Conservation (phyloP, 2,797 vertebrate genomes). For the Crenuchus spilurus region DNA sequence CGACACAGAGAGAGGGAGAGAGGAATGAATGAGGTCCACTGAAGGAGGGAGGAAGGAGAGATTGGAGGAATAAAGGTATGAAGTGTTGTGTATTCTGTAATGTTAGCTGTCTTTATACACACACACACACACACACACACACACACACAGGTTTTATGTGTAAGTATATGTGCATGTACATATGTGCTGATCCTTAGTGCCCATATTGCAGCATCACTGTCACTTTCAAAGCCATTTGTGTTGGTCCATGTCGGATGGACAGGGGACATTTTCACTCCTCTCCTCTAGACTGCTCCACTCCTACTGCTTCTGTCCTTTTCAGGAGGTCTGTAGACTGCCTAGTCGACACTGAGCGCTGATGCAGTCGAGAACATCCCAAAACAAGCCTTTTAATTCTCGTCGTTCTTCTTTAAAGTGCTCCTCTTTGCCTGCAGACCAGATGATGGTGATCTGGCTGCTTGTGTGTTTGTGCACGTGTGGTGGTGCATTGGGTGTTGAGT, state of each 20-base stretch:
- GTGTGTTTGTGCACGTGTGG: not conserved
- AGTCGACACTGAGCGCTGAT: not conserved
- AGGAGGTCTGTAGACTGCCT: not conserved
- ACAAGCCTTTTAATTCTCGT: too few species aligned
- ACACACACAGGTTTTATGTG: not conserved
- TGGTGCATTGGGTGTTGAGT: not conserved
- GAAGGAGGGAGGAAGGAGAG: conserved; percentile 72
- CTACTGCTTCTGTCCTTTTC: not conserved
- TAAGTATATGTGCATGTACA: not conserved
- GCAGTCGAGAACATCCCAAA: not conserved
- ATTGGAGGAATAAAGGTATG: conserved; percentile 79
- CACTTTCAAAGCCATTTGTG: conserved; percentile 44
- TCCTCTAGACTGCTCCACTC: not conserved
- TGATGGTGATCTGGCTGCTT: not conserved
- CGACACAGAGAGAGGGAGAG: conserved; percentile 57
- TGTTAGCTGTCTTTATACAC: too few species aligned
- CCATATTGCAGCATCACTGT: conserved; percentile 51
- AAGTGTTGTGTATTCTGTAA: too few species aligned
- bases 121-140: not conserved
- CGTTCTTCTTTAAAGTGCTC: not conserved
- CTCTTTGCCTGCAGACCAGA: not conserved
- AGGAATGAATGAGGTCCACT: conserved; percentile 77
- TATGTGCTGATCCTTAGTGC: not conserved
- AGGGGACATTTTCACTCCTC: too few species aligned
- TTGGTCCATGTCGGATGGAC: conserved; percentile 1